These are phyloP conservation scores for Drosophila neonasuta DNA, from an alignment of 2,888 invertebrate genomes.

Conservation along the genomic window DNA sequence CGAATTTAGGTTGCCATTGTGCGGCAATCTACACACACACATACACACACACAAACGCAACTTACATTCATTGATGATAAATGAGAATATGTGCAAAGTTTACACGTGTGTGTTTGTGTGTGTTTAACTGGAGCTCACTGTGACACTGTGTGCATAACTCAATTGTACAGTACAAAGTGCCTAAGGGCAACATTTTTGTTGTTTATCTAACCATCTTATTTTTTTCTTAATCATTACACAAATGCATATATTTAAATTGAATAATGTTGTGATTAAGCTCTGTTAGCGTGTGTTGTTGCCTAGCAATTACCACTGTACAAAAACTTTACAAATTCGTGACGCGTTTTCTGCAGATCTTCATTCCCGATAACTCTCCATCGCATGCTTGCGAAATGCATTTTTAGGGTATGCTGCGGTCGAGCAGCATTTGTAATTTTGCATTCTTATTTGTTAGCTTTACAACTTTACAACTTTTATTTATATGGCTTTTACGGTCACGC, in stretches of 20 bases:
- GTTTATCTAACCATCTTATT: background rate
- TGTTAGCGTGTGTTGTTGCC: background rate
- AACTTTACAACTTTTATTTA: constrained; percentile 35
- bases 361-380: constrained; percentile 41
- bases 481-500: constrained; percentile 31
- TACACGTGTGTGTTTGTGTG: constrained; percentile 14
- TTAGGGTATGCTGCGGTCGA: constrained; percentile 31
- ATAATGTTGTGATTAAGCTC: background rate
- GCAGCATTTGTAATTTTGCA: constrained; percentile 13
- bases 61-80: constrained; percentile 29
- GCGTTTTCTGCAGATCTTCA: constrained; percentile 47
- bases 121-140: constrained; percentile 34
- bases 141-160: constrained; percentile 40
- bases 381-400: constrained; percentile 31
- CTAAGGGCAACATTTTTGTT: constrained; percentile 8
- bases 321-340: constrained; percentile 31
- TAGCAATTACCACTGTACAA: constrained; percentile 28
- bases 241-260: background rate
- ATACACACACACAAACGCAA: background rate
- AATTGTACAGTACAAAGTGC: constrained; percentile 15
- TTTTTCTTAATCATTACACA: background rate
- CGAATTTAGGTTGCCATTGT: constrained; percentile 61
- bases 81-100: constrained; percentile 55
- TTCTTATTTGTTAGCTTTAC: constrained; percentile 38
- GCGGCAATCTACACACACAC: constrained; percentile 39